Base-by-base conservation (phyloP, 2,888 invertebrate genomes). In the Cephus pygmeus region DNA sequence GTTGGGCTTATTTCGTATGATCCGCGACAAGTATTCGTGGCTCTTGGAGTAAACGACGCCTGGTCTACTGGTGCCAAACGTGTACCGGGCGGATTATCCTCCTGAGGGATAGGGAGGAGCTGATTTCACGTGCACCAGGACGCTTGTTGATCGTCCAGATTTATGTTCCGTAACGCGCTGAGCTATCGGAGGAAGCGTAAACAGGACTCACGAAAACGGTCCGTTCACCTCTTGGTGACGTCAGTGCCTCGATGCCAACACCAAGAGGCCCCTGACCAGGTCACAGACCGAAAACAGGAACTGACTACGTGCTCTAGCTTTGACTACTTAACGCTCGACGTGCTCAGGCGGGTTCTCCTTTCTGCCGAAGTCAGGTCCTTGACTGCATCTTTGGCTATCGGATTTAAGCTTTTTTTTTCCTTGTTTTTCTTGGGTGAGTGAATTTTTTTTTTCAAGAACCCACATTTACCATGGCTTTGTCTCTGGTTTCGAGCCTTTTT, bases 281-380 rank as follows among this genome's bases (percentile, higher is more conserved):
- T 79, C 79, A 79, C 74, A 76, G 79, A 79, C 79, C 79, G 79
- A 79, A 79, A 79, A 73, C 79, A 76, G 79, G 79, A 79, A 79
- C 79, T 79, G 69, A 76, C 79, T 30, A 40, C 74, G 34, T 30
- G 74, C 34, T 74, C 74, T 74, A 35, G 34, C 74, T 40, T 40
- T 35, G 36, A n/a, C 74, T 35, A 74, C 34, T 35, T 56, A 56
- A 56, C 56, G 56, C 56, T 56, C 56, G 23, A 56, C 56, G 9
- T 56, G 23, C 56, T 56, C 15, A 23, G 56, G 15, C 56, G 56
- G 56, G 23, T 23, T 23, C 23, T 56, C 23, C 56, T 56, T 56
- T 56, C 23, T 35, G 56, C 23, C 56, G 56, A 56, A 2, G 56
- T 56, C 56, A 56, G 56, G 23, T 56, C 56, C 56, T 56, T 56